Conservation (phyloP, 1,140 invertebrate species). For the Andrena cerasifolii region DNA sequence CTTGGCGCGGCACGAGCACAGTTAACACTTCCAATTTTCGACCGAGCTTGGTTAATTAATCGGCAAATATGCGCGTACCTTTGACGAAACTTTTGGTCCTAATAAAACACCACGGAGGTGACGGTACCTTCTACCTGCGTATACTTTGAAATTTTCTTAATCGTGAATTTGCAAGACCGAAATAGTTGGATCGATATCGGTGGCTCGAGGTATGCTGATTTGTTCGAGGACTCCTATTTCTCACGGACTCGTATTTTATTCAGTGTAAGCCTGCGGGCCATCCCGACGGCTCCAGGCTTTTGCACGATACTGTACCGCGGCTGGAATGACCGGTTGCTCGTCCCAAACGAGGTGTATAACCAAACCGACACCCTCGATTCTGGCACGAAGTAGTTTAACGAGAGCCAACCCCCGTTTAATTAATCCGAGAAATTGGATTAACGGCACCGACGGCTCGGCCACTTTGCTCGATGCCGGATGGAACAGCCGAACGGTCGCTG, state of each 20-base stretch:
- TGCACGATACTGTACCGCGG: neutral
- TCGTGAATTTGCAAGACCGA: too few relatives aligned
- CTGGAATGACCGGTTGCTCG: slow-evolving; percentile 17
- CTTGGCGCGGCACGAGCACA: too few relatives aligned
- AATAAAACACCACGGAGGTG: too few relatives aligned
- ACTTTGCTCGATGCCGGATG: slow-evolving; percentile 31
- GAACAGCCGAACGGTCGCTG: neutral
- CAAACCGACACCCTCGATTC: slow-evolving; percentile 41
- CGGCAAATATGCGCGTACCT: too few relatives aligned
- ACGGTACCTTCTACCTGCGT: too few relatives aligned
- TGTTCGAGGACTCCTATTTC: too few relatives aligned
- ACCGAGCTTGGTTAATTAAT: too few relatives aligned
- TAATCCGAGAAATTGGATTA: slow-evolving; percentile 56
- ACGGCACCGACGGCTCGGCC: slow-evolving; percentile 38
- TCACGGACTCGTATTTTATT: neutral
- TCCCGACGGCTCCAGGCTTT: neutral
- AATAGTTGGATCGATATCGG: too few relatives aligned
- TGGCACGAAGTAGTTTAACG: slow-evolving; percentile 48
- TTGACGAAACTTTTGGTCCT: too few relatives aligned
- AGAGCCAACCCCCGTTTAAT: slow-evolving; percentile 48
- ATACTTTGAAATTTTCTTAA: too few relatives aligned
- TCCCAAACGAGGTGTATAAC: slow-evolving; percentile 47
- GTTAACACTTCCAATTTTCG: too few relatives aligned
- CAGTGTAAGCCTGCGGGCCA: neutral
- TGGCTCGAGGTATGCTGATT: too few relatives aligned